Conservation (phyloP, 2,888 invertebrate genomes). For the Mimas tiliae region DNA sequence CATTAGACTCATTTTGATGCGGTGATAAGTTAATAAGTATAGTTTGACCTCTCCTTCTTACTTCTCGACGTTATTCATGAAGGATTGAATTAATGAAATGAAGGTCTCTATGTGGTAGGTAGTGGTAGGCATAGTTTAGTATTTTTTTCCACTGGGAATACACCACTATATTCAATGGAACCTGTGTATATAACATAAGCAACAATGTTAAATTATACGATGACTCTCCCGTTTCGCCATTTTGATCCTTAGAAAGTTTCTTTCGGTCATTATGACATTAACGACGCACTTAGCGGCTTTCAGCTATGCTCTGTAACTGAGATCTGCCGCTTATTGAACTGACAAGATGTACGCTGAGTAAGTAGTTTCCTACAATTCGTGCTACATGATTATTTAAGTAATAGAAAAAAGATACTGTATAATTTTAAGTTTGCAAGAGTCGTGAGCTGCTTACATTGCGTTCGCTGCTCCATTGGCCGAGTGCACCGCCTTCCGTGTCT, state of each 20-base stretch:
- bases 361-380: not conserved
- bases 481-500: conserved; percentile 77
- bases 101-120: too few relatives aligned
- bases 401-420: conserved; percentile 29
- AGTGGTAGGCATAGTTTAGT: too few relatives aligned
- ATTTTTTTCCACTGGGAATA: too few relatives aligned
- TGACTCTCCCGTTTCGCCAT: not conserved
- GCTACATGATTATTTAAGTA: conserved; percentile 7
- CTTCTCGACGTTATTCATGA: too few relatives aligned
- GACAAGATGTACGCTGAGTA: conserved; percentile 1
- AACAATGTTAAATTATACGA: conserved; percentile 20
- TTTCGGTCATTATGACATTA: conserved; percentile 25
- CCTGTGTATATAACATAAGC: not conserved
- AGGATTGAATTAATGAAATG: too few relatives aligned
- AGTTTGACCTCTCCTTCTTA: too few relatives aligned
- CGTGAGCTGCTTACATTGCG: conserved; percentile 57
- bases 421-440: conserved; percentile 54
- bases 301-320: conserved; percentile 25
- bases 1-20: too few relatives aligned
- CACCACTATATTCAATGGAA: too few relatives aligned
- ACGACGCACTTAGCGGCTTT: conserved; percentile 13
- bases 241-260: conserved; percentile 26
- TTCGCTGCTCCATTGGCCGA: conserved; percentile 78
- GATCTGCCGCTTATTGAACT: conserved; percentile 27
- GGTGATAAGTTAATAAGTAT: too few relatives aligned